These are phyloP conservation scores for Philaenus spumarius DNA, from an alignment of 1,140 invertebrate genomes.

Conservation along the genomic window DNA sequence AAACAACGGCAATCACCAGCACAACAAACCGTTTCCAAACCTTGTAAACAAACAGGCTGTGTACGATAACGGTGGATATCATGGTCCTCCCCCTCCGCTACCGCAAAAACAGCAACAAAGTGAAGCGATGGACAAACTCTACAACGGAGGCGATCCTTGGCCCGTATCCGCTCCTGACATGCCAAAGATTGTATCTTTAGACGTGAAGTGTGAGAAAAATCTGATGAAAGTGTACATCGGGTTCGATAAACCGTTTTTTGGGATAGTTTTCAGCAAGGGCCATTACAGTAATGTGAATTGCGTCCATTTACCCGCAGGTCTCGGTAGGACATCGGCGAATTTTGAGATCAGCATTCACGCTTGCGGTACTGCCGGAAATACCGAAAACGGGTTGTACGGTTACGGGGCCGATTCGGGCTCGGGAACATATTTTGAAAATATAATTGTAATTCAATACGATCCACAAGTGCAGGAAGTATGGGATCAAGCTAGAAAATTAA, in stretches of 20 bases:
- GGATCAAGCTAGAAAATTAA: conserved; percentile 65
- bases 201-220: conserved; percentile 93
- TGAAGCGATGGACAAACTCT: conserved; percentile 14
- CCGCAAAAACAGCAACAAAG: conserved; percentile 7
- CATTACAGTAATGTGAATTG: conserved; percentile 82
- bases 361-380: conserved; percentile 84
- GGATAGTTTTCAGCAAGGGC: conserved; percentile 91
- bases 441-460: conserved; percentile 92
- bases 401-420: conserved; percentile 63
- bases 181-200: conserved; percentile 83
- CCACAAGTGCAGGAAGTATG: conserved; percentile 82
- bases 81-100: conserved; percentile 12
- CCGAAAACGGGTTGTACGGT: conserved; percentile 71
- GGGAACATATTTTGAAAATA: conserved; percentile 90
- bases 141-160: conserved; percentile 63
- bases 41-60: not conserved
- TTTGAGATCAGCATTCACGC: conserved; percentile 89
- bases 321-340: conserved; percentile 80
- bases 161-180: conserved; percentile 75
- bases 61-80: conserved; percentile 8
- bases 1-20: not conserved
- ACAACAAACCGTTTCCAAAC: conserved; percentile 5
- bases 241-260: conserved; percentile 91
- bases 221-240: conserved; percentile 92
- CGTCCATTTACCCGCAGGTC: conserved; percentile 83